Evolutionary conservation across 2,888 invertebrate species (phyloP), one percentile per base, ranked within the genome.

Genomic region (Hololepta plana): DNA sequence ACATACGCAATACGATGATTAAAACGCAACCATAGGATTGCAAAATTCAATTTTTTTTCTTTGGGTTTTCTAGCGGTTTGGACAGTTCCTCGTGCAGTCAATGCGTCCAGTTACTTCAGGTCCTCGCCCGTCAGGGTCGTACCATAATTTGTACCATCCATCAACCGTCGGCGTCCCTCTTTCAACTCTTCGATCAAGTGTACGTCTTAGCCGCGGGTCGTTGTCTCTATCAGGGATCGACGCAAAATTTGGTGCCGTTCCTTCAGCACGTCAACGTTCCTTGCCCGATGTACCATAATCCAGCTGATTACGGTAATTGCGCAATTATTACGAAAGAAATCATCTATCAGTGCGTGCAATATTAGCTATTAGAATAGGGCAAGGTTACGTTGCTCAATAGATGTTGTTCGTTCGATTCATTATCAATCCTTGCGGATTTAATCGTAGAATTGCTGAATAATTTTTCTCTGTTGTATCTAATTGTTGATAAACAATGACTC

Each of bases 71-170:
- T 51, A 75, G 68, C 8, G 93, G 93, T 3, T 59, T 95, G 41
- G 95, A 95, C 56, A 87, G 87, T 43, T 66, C 76, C 8, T 76
- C 88, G 0, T 84, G 88, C 26, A 61, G 65, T 27, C 85, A 90
- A 46, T 87, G 87, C 45, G 68, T 93, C 31, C 63, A 68, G 26
- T 58, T 90, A 50, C 55, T 93, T 28, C 76, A 81, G 46, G 62
- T 66, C 4, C 52, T 93, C 31, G 82, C 90, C 0, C 60, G 64
- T 10, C 73, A 72, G 41, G 91, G 91, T 0, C 64, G 88, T 16
- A 91, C 90, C 2, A 77, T 95, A 28, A 72, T 95, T 21, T 93
- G 91, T 50, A 93, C 91, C 5, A 90, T 95, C 32, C 95, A 95
- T 56, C 95, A 95, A 48, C 95, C 95, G 0, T 76, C 85, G 20